Evolutionary conservation across 2,888 invertebrate genomes (phyloP).

Genomic region (Busseola fusca): DNA sequence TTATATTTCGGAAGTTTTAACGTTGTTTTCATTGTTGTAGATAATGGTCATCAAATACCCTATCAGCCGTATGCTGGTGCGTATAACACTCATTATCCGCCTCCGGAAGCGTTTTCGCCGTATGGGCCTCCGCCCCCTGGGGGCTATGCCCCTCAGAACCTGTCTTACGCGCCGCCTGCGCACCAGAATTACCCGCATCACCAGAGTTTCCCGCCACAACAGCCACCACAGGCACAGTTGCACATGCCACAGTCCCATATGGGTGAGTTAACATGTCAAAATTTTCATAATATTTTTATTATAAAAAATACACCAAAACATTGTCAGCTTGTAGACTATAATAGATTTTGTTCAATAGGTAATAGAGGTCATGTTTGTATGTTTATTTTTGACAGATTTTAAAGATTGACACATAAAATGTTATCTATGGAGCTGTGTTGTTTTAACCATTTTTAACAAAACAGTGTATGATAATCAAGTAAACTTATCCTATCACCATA

Average conservation of each 20-base stretch:
- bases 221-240: constrained; percentile 81
- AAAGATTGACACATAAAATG: constrained; percentile 35
- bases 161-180: constrained; percentile 86
- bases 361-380: constrained; percentile 51
- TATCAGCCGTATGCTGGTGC: constrained; percentile 87
- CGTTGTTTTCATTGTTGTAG: constrained; percentile 72
- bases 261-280: constrained; percentile 73
- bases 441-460: neutral
- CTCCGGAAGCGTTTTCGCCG: constrained; percentile 86
- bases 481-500: neutral
- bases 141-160: constrained; percentile 85
- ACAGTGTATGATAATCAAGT: neutral
- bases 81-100: constrained; percentile 87
- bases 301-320: constrained; percentile 45
- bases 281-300: constrained; percentile 34
- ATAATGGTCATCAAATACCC: constrained; percentile 88
- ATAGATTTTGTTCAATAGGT: constrained; percentile 20
- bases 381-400: constrained; percentile 43
- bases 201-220: constrained; percentile 85
- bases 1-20: constrained; percentile 30
- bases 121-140: constrained; percentile 86
- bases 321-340: constrained; percentile 33
- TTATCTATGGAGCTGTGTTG: constrained; percentile 12
- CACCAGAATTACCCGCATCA: constrained; percentile 87
- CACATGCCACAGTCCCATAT: constrained; percentile 87